Evolutionary conservation across 2,797 vertebrate genomes (phyloP).

Genomic region (Parambassis ranga): DNA sequence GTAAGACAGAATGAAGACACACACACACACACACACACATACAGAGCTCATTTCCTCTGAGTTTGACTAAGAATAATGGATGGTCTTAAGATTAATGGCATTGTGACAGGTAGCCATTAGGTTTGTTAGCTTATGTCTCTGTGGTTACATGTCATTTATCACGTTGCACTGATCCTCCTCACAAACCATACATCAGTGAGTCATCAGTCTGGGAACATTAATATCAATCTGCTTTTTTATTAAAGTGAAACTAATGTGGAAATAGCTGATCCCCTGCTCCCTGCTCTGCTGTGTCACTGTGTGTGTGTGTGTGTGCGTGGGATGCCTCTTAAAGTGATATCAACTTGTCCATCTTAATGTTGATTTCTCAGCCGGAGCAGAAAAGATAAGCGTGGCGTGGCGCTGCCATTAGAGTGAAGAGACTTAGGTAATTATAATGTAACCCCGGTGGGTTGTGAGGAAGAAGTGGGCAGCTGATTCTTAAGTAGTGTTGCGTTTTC

Average conservation of each 20-base stretch:
- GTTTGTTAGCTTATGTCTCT: constrained; percentile 62
- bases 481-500: background rate
- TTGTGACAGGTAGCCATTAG: constrained; percentile 69
- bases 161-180: constrained; percentile 26
- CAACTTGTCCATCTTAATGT: constrained; percentile 55
- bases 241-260: constrained; percentile 22
- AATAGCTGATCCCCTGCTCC: constrained; percentile 1
- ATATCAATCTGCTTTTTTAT: constrained; percentile 39
- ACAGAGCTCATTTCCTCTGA: constrained; percentile 68
- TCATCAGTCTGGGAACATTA: constrained; percentile 61
- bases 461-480: constrained; percentile 19
- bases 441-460: constrained; percentile 35
- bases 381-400: constrained; percentile 25
- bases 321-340: constrained; percentile 30
- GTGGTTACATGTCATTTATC: constrained; percentile 56
- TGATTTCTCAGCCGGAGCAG: constrained; percentile 26
- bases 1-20: constrained; percentile 20
- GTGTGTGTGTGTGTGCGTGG: background rate
- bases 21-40: constrained; percentile 7
- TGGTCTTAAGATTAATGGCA: constrained; percentile 68
- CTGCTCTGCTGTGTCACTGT: background rate
- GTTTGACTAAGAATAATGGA: constrained; percentile 55
- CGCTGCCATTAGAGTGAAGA: constrained; percentile 7
- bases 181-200: constrained; percentile 31
- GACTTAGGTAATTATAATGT: constrained; percentile 40